Percentiles rank a stretch among this genome's conserved stretches.
phyloP scores from a whole-genome alignment of 1,140 invertebrate genomes.

The Papilio polyxenes region DNA sequence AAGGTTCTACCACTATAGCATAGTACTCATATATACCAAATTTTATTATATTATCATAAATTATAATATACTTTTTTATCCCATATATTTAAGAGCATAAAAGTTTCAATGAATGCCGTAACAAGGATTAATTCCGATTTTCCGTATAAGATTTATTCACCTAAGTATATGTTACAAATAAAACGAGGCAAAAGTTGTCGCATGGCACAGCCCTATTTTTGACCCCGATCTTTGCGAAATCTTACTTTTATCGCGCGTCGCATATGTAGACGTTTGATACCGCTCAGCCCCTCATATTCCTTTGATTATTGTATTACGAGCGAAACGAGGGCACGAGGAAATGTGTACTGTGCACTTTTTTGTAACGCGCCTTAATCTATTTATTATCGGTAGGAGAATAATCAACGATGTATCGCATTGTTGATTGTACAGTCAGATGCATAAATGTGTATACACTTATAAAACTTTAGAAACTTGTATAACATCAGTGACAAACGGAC shows the following conservation, averaged over 20 bases:
- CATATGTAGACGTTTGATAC: slow-evolving; percentile 76
- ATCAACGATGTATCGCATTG: slow-evolving; percentile 73
- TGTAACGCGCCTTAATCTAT: slow-evolving; percentile 73
- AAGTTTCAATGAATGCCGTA: background rate
- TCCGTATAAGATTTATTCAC: background rate
- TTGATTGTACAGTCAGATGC: slow-evolving; percentile 25
- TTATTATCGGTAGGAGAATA: slow-evolving; percentile 69
- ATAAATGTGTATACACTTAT: too few species aligned
- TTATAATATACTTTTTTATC: background rate
- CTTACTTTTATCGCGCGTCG: slow-evolving; percentile 71
- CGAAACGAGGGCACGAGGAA: slow-evolving; percentile 68
- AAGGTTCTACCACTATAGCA: too few species aligned
- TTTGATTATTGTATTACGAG: slow-evolving; percentile 78
- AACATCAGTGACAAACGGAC: too few species aligned
- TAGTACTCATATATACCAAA: background rate
- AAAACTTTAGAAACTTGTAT: too few species aligned
- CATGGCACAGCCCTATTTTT: slow-evolving; percentile 50
- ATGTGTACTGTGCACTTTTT: slow-evolving; percentile 68
- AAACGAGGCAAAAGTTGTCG: background rate
- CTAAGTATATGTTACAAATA: background rate
- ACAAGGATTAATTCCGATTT: background rate
- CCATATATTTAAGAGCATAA: background rate
- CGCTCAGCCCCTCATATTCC: slow-evolving; percentile 71
- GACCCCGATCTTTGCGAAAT: slow-evolving; percentile 61
- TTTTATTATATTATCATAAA: background rate